Conservation (phyloP, 2,113 vertebrate genomes). For the Eonycteris spelaea region DNA sequence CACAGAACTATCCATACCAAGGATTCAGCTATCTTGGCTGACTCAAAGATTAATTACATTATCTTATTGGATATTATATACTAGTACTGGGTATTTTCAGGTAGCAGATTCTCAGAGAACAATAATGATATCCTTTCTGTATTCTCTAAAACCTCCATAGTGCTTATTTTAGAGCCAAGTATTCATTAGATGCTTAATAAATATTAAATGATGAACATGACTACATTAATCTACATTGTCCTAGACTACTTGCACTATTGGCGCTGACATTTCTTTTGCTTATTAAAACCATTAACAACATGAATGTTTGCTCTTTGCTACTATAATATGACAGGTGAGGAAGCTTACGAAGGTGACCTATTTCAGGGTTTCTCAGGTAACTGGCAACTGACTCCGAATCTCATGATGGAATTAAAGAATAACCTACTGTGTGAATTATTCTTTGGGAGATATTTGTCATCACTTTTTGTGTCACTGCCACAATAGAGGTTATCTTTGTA, state of each 20-base stretch:
- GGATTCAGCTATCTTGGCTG: not conserved
- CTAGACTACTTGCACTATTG: not conserved
- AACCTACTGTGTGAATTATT: not conserved
- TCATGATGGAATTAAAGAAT: not conserved
- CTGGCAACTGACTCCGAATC: slow-evolving; percentile 41
- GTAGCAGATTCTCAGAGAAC: not conserved
- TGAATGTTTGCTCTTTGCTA: not conserved
- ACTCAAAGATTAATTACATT: not conserved
- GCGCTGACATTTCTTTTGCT: slow-evolving; percentile 22
- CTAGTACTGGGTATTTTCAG: not conserved
- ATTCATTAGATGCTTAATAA: not conserved
- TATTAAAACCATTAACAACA: slow-evolving; percentile 54
- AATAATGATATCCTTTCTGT: not conserved
- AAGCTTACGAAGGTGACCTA: not conserved
- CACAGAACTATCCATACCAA: not conserved
- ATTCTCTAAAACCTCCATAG: not conserved
- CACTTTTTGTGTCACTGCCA: not conserved
- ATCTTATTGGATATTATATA: not conserved
- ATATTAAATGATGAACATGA: slow-evolving; percentile 1
- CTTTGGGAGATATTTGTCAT: not conserved
- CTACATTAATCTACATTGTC: not conserved
- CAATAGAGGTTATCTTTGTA: not conserved
- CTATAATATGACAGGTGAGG: not conserved
- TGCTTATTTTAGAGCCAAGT: slow-evolving; percentile 16
- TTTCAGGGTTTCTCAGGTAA: slow-evolving; percentile 1